phyloP scores from a whole-genome alignment of 2,888 invertebrate species.

The Dusona sp. region DNA sequence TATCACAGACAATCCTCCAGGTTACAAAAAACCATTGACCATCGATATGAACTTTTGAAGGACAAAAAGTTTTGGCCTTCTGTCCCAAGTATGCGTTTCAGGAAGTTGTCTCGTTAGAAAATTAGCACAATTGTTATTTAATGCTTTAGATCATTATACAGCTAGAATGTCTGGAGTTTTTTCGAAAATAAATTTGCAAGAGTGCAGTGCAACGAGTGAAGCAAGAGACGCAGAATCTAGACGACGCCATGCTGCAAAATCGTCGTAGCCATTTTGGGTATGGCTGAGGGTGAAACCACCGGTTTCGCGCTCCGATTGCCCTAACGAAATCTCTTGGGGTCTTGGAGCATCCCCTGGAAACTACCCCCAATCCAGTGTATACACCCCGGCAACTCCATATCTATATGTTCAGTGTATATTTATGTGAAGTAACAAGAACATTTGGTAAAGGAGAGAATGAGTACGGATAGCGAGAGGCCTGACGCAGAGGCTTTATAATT shows the following conservation, averaged over 20 bases:
- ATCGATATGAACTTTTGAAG: neutral
- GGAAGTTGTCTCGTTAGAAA: neutral
- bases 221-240: slow-evolving; percentile 11
- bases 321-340: slow-evolving; percentile 79
- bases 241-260: slow-evolving; percentile 76
- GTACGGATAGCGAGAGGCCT: slow-evolving; percentile 37
- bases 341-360: slow-evolving; percentile 70
- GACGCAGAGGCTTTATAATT: slow-evolving; percentile 78
- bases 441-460: slow-evolving; percentile 24
- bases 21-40: neutral
- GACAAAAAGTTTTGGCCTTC: neutral
- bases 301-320: slow-evolving; percentile 82
- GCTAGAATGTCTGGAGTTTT: neutral
- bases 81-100: neutral
- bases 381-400: neutral
- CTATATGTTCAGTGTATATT: neutral
- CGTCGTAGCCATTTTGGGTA: slow-evolving; percentile 78
- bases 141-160: neutral
- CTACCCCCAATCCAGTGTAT: slow-evolving; percentile 33
- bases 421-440: slow-evolving; percentile 68
- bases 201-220: neutral
- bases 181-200: neutral
- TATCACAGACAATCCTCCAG: neutral
- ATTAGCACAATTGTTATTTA: neutral
- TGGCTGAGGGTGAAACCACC: slow-evolving; percentile 76